Evolutionary conservation across 1,140 invertebrate genomes (phyloP).

Genomic region (Drosophila guanche): DNA sequence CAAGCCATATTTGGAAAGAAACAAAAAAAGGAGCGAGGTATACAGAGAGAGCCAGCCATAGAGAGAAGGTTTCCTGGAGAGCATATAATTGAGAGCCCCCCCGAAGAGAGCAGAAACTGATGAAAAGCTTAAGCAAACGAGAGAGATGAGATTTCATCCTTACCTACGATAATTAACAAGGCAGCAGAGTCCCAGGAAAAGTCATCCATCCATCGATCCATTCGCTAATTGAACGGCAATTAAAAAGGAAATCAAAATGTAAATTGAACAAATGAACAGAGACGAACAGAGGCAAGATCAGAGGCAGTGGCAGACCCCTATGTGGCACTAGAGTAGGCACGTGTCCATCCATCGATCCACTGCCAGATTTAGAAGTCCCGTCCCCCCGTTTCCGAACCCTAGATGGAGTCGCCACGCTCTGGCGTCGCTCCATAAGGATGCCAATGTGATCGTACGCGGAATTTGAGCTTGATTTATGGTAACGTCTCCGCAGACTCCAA

Average conservation of each 20-base stretch:
- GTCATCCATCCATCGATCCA: not conserved
- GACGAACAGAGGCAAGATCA: not conserved
- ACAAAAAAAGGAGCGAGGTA: not conserved
- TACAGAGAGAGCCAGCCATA: not conserved
- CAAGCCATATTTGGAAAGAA: conserved; percentile 19
- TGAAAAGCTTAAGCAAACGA: not conserved
- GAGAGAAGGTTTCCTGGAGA: conserved; percentile 15
- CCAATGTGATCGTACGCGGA: conserved; percentile 38
- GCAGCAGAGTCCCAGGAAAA: not conserved
- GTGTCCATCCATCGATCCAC: conserved; percentile 31
- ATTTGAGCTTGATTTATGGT: conserved; percentile 41
- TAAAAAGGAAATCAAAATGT: conserved; percentile 40
- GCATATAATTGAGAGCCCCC: conserved; percentile 26
- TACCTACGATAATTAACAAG: conserved; percentile 19
- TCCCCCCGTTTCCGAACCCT: conserved; percentile 1
- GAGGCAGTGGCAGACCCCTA: not conserved
- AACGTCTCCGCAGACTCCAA: conserved; percentile 33
- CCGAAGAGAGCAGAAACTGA: not conserved
- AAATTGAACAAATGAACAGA: conserved; percentile 25
- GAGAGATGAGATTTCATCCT: not conserved
- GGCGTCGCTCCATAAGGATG: conserved; percentile 32
- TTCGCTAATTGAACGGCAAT: conserved; percentile 35
- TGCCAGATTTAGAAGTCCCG: conserved; percentile 34
- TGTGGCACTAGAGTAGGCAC: conserved; percentile 12
- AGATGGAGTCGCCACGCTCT: conserved; percentile 37